Conservation (phyloP, 2,888 invertebrate genomes). For the Camponotus fellah region DNA sequence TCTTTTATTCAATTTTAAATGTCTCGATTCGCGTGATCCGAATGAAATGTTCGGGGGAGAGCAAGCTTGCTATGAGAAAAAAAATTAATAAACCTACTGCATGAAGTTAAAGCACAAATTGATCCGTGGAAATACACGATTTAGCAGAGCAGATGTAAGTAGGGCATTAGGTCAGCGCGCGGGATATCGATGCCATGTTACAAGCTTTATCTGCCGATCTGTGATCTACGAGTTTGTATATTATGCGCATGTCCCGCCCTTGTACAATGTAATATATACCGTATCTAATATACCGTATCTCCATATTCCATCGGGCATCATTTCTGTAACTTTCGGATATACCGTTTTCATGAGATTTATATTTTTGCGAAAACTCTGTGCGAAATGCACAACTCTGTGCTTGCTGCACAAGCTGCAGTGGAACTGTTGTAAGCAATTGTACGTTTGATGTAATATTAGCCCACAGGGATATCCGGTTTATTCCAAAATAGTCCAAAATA, state of each 20-base stretch:
- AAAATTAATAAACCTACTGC: neutral
- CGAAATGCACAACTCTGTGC: neutral
- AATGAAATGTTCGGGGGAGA: neutral
- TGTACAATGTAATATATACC: conserved; percentile 4
- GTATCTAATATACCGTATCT: conserved; percentile 2
- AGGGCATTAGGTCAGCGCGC: conserved; percentile 79
- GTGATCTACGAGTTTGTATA: conserved; percentile 51
- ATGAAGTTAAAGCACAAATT: conserved; percentile 1
- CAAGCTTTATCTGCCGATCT: conserved; percentile 69
- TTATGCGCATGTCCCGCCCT: conserved; percentile 24
- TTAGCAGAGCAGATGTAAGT: conserved; percentile 63
- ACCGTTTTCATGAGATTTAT: conserved; percentile 12
- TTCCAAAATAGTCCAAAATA: neutral
- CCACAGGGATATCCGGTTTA: neutral
- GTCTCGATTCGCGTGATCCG: neutral
- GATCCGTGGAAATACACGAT: conserved; percentile 12
- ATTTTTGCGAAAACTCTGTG: conserved; percentile 8
- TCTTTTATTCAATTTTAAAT: neutral
- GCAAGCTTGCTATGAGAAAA: neutral
- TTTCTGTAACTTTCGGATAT: neutral
- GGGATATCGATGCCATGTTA: conserved; percentile 76
- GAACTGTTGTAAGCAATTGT: neutral
- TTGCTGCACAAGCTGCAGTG: neutral
- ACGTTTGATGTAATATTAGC: conserved; percentile 27
- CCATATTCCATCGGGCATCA: neutral